Base-by-base conservation (phyloP, 2,888 invertebrate genomes). In the Podabrus alpinus region DNA sequence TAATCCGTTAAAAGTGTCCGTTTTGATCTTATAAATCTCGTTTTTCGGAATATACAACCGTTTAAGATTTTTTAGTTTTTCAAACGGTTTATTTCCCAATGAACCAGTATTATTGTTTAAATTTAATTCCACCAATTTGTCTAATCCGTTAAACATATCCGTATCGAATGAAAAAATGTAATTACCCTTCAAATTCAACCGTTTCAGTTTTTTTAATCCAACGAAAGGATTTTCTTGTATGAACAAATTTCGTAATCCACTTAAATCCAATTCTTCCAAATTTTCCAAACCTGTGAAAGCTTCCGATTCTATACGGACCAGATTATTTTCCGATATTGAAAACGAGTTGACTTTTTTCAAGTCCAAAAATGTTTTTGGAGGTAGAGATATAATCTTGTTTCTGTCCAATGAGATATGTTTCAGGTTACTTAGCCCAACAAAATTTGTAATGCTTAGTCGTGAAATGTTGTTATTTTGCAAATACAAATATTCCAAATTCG, bases 381-480 rank as follows among this genome's bases (percentile, higher is more conserved):
- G 13, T 25, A 75, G 21, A 1, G 2, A 24, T 5, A 13, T 69
- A 15, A 75, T 72, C 5, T 86, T 82, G 81, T 89, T 88, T 67
- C 82, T 83, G 3, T 88, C 86, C 69, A 88, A 80, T 77, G 86
- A 82, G n/a, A 88, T 77, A 67, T 79, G 81, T 74, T 84, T 84
- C 19, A 88, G 79, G 66, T 84, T 83, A 16, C 79, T 82, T 74
- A 88, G 71, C 2, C 87, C 86, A 24, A 84, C 83, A 73, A 89
- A 88, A 13, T 82, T 82, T 17, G 84, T 82, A n/a, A 83, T 83
- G 3, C 85, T 85, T 59, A 89, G 79, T 67, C 81, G 85, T 15
- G 81, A 79, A 13, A 89, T 76, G 13, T 84, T 82, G 79, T 89
- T 89, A 77, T 84, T 80, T 29, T 84, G 86, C 13, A 89, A 78